phyloP scores from a whole-genome alignment of 2,888 invertebrate species.

The Dasypogon diadema region DNA sequence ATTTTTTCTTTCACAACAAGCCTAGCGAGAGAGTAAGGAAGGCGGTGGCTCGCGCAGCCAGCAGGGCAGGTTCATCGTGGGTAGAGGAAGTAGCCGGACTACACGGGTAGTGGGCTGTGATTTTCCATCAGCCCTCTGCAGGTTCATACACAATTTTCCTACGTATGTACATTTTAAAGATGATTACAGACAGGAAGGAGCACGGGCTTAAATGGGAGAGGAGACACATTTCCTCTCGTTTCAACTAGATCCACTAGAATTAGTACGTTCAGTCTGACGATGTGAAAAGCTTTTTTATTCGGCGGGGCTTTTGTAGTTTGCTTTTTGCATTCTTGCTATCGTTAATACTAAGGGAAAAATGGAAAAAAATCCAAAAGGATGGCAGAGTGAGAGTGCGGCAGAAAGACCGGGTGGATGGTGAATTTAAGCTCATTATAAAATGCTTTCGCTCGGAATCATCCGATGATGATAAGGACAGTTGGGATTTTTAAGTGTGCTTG shows the following conservation, averaged over 20 bases:
- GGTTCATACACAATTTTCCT: conserved; percentile 5
- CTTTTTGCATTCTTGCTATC: conserved; percentile 49
- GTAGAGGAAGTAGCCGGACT: too few relatives aligned
- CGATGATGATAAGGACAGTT: conserved; percentile 44
- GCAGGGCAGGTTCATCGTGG: neutral
- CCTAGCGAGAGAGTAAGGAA: conserved; percentile 9
- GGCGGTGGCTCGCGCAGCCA: neutral
- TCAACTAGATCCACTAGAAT: conserved; percentile 44
- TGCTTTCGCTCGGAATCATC: conserved; percentile 50
- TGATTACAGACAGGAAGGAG: conserved; percentile 43
- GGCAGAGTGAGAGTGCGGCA: neutral
- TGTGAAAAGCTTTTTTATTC: conserved; percentile 42
- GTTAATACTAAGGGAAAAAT: conserved; percentile 32
- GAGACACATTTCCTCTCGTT: conserved; percentile 24
- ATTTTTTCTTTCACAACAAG: conserved; percentile 45
- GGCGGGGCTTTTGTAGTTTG: conserved; percentile 47
- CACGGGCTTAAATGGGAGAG: conserved; percentile 30
- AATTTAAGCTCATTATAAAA: conserved; percentile 52
- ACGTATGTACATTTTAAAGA: conserved; percentile 43
- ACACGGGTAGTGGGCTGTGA: conserved; percentile 26
- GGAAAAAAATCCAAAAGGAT: conserved; percentile 31
- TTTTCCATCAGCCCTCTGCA: conserved; percentile 30
- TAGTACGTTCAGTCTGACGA: conserved; percentile 47
- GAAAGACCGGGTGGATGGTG: conserved; percentile 22
- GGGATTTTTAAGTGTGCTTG: conserved; percentile 44